Percentiles rank a stretch among this genome's conserved stretches.
These are phyloP conservation scores for Paradoxurus hermaphroditus DNA, from an alignment of 2,113 vertebrate species.

Conservation along the genomic window DNA sequence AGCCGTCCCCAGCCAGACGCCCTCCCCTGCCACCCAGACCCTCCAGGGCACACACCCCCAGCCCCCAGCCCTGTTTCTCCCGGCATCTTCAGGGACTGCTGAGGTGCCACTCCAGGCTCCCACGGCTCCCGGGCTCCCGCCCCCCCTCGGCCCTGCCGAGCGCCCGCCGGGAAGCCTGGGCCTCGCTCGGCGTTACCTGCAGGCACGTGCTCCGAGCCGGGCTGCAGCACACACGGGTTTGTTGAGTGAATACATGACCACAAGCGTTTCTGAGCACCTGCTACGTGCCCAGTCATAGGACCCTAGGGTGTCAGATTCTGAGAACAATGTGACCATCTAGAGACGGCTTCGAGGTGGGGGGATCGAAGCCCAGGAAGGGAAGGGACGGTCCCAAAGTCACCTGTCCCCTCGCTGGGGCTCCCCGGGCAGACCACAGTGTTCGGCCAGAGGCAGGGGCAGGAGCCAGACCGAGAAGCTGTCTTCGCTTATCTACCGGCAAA, in stretches of 20 bases:
- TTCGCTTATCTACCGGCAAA: no score
- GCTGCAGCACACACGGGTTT: accelerated
- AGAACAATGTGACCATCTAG: background rate
- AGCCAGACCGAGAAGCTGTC: accelerated
- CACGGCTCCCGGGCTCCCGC: background rate
- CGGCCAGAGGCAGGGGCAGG: background rate
- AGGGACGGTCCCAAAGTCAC: background rate
- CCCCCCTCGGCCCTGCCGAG: accelerated
- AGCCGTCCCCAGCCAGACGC: accelerated
- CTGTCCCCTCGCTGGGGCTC: background rate
- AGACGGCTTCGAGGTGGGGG: background rate
- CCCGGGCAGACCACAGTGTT: accelerated
- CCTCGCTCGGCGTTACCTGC: accelerated
- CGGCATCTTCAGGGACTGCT: accelerated
- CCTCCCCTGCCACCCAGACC: accelerated
- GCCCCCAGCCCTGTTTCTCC: background rate
- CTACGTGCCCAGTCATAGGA: accelerated
- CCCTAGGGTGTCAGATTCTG: background rate
- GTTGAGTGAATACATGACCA: accelerated
- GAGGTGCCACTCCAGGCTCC: background rate
- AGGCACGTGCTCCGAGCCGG: accelerated
- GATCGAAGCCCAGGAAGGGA: background rate
- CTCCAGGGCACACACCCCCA: accelerated
- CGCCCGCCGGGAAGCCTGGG: background rate
- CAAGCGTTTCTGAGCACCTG: accelerated